Percentiles rank a stretch among this genome's conserved stretches.
phyloP scores from a whole-genome alignment of 2,113 vertebrate species.

The Pterophyllum scalare region DNA sequence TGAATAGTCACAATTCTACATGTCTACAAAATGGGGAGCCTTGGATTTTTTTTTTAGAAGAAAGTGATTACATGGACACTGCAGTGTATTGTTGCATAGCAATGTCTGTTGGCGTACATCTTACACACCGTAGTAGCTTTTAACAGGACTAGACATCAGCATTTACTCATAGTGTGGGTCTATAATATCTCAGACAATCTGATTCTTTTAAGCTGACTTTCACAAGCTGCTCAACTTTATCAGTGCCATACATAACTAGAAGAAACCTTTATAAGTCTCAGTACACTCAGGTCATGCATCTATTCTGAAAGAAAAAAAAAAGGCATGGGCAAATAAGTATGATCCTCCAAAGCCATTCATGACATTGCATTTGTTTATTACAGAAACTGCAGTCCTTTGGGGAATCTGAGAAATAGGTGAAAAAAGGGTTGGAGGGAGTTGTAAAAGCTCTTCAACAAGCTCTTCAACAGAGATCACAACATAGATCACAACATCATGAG shows the following conservation, averaged over 20 bases:
- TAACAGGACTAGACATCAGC: background rate
- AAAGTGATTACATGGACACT: too few species aligned
- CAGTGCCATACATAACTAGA: background rate
- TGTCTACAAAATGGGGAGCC: background rate
- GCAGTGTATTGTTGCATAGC: background rate
- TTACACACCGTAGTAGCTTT: background rate
- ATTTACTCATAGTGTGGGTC: background rate
- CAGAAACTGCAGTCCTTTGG: background rate
- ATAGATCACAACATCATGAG: background rate
- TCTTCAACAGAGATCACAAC: background rate
- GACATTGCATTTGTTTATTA: background rate
- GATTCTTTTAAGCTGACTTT: too few species aligned
- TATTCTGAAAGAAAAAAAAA: background rate
- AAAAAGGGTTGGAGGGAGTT: background rate
- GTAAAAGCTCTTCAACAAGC: background rate
- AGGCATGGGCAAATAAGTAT: background rate
- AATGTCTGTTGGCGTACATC: accelerated
- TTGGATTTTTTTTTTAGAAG: background rate
- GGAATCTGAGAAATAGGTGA: background rate
- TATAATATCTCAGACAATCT: too few species aligned
- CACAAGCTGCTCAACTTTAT: too few species aligned
- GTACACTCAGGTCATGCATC: background rate
- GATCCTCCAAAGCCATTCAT: too few species aligned
- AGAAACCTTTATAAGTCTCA: background rate
- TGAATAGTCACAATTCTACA: background rate